phyloP scores from a whole-genome alignment of 2,113 vertebrate genomes.

The Protobothrops mucrosquamatus region DNA sequence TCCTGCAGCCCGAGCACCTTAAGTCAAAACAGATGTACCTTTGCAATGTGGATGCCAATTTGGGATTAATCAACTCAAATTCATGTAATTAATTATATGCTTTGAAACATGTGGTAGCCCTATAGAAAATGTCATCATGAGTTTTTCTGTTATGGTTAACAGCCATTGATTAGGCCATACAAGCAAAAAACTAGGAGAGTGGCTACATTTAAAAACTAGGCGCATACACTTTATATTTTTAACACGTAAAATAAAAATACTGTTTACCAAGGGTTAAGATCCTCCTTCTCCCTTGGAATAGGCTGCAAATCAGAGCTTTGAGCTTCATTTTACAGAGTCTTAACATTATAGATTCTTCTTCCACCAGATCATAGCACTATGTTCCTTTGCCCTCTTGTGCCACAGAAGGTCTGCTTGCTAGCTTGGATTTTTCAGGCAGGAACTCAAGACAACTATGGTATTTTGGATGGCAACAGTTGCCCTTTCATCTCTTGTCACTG shows the following conservation, averaged over 20 bases:
- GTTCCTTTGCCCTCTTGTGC: neutral
- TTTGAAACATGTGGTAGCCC: too few species aligned
- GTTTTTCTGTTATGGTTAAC: neutral
- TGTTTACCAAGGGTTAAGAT: neutral
- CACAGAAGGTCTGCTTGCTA: neutral
- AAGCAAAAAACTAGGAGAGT: too few species aligned
- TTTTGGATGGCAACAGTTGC: neutral
- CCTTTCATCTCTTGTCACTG: slow-evolving; percentile 12
- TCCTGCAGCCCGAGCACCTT: too few species aligned
- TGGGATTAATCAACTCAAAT: too few species aligned
- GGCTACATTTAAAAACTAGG: neutral
- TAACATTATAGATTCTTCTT: neutral
- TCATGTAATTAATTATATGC: too few species aligned
- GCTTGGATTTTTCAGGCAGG: neutral
- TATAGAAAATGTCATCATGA: too few species aligned
- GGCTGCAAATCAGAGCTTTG: neutral
- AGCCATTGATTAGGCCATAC: neutral
- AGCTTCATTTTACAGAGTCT: neutral
- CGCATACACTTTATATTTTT: neutral
- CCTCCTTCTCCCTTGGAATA: neutral
- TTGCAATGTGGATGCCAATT: too few species aligned
- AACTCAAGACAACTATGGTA: neutral
- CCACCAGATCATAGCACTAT: neutral
- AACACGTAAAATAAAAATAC: neutral
- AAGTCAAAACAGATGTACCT: too few species aligned